phyloP scores from a whole-genome alignment of 2,797 vertebrate species.

The Trachurus trachurus region DNA sequence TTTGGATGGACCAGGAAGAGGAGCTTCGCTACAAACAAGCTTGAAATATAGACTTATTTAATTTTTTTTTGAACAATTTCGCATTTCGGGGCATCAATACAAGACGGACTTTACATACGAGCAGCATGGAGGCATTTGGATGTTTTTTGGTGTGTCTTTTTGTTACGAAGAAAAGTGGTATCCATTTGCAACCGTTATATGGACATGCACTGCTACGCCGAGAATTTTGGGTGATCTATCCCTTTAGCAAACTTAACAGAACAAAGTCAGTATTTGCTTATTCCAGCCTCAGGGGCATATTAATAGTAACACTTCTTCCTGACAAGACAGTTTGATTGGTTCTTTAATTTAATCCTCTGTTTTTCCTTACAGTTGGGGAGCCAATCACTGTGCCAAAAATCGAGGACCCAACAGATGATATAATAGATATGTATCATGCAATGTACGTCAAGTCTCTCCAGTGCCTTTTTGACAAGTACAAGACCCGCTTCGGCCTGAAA shows the following conservation, averaged over 20 bases:
- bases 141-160: too few species aligned
- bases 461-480: conserved; percentile 94
- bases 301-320: conserved; percentile 36
- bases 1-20: too few species aligned
- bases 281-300: background rate
- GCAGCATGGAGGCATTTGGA: too few species aligned
- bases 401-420: conserved; percentile 88
- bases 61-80: too few species aligned
- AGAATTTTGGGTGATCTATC: too few species aligned
- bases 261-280: conserved; percentile 18
- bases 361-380: conserved; percentile 90
- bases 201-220: too few species aligned
- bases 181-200: too few species aligned
- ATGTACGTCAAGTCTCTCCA: conserved; percentile 92
- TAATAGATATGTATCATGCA: conserved; percentile 92
- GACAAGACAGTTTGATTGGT: background rate
- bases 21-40: too few species aligned
- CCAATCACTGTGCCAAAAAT: conserved; percentile 95
- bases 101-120: too few species aligned
- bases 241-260: conserved; percentile 19
- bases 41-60: too few species aligned
- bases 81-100: too few species aligned
- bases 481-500: conserved; percentile 91
- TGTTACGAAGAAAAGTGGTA: too few species aligned
- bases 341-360: conserved; percentile 8